phyloP scores from a whole-genome alignment of 1,140 invertebrate species.

The Aphelinus atriplicis region DNA sequence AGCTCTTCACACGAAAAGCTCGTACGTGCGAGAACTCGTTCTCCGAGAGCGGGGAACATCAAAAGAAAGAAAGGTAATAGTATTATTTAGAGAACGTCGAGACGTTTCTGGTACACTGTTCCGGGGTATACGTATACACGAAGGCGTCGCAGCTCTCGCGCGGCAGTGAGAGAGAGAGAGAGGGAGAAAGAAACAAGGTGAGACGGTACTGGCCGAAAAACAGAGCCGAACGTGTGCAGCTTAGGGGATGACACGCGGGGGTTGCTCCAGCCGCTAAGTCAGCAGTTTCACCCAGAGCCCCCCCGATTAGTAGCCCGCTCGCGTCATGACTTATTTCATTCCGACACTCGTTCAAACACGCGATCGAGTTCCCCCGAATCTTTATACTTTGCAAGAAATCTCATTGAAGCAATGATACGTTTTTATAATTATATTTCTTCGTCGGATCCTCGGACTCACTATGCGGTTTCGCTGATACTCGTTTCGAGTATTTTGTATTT shows the following conservation, averaged over 20 bases:
- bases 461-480: too few species aligned
- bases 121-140: background rate
- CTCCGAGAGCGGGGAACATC: background rate
- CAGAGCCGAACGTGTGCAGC: too few species aligned
- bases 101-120: background rate
- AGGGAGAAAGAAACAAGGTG: background rate
- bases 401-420: too few species aligned
- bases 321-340: background rate
- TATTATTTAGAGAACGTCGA: background rate
- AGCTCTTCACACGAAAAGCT: too few species aligned
- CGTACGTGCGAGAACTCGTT: background rate
- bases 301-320: conserved; percentile 31
- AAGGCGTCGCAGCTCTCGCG: background rate
- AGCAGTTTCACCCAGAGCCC: conserved; percentile 24
- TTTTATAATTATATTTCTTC: too few species aligned
- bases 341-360: too few species aligned
- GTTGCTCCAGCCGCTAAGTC: conserved; percentile 21
- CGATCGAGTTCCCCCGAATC: too few species aligned
- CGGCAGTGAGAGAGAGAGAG: background rate
- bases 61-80: background rate
- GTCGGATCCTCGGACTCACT: too few species aligned
- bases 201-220: background rate
- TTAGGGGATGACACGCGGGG: conserved; percentile 1
- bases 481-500: too few species aligned
- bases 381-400: too few species aligned